Evolutionary conservation across 35 echinoderm and acorn worm genomes (phyloP), one percentile per base, ranked within the genome.

Genomic region (Lytechinus variegatus): DNA sequence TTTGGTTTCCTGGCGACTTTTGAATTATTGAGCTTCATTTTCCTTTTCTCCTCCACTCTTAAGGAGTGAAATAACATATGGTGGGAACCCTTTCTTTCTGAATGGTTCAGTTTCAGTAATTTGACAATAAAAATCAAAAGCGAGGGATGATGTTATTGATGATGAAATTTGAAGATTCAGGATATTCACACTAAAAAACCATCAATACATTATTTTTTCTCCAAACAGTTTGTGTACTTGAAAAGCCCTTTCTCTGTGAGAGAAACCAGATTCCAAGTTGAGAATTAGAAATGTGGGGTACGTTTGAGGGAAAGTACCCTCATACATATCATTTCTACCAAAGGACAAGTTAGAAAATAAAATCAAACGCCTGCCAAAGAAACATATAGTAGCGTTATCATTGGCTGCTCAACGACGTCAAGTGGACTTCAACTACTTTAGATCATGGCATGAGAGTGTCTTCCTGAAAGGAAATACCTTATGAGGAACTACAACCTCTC

Each of bases 401-500:
- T 79, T 79, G 66, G 66, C 19, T 79, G 66, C 66, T 79, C 66
- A 24, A 79, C 16, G 8, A n/a, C 66, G 7, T 79, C 66, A 79
- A 79, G 66, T 79, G 66, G 66, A 24, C 66, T 79, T 79, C 66
- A 79, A 79, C 66, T 7, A 24, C 66, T 79, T 24, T 44, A 44
- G 21, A 79, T 4, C 66, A 9, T 90, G 88, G 7, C 88, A 52
- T 90, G 88, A 79, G 66, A 79, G 88, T 16, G 52, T 90, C 24
- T 90, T 90, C 88, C 52, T 90, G 88, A 33, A 54, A 90, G 88
- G 88, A 90, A 90, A 90, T 90, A 90, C 29, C 28, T 54, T 54
- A 90, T 90, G 29, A 90, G 88, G 88, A 90, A 90, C 88, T 90
- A 90, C 66, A 79, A 14, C 88, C 88, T 52, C 88, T 52, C 88